These are phyloP conservation scores for Anabas testudineus DNA, from an alignment of 2,797 vertebrate genomes.

Conservation along the genomic window DNA sequence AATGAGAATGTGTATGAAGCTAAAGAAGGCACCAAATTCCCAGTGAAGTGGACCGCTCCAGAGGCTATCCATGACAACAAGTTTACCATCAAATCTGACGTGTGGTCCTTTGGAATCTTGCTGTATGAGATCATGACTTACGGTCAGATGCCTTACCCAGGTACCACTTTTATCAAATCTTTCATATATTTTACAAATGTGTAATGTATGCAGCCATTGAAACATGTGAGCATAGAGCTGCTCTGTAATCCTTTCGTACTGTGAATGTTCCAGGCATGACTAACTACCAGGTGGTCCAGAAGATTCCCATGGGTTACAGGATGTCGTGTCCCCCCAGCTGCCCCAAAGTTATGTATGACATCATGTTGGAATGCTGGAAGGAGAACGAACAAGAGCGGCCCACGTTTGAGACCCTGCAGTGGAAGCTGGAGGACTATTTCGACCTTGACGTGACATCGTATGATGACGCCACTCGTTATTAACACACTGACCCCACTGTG, in stretches of 20 bases:
- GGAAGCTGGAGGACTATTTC: constrained; percentile 88
- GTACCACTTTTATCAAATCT: constrained; percentile 77
- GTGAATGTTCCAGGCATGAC: constrained; percentile 81
- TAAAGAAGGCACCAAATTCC: constrained; percentile 89
- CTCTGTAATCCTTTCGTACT: neutral
- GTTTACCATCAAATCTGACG: constrained; percentile 94
- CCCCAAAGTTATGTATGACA: constrained; percentile 82
- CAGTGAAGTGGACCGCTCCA: constrained; percentile 96
- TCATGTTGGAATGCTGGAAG: constrained; percentile 93
- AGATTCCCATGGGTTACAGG: constrained; percentile 86
- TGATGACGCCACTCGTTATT: constrained; percentile 67
- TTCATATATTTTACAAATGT: neutral
- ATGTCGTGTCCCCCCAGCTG: constrained; percentile 85
- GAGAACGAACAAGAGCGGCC: constrained; percentile 78
- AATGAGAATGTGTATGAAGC: constrained; percentile 89
- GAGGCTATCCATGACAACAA: constrained; percentile 89
- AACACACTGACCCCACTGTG: neutral
- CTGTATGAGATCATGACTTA: constrained; percentile 96
- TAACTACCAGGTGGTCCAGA: constrained; percentile 88
- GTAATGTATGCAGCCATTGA: no score
- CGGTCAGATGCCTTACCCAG: constrained; percentile 91
- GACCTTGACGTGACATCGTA: constrained; percentile 78
- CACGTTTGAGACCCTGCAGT: constrained; percentile 89
- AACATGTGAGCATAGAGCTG: neutral
- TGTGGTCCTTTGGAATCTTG: constrained; percentile 97